These are phyloP conservation scores for Fratercula arctica DNA, from an alignment of 2,797 vertebrate species.

Conservation along the genomic window DNA sequence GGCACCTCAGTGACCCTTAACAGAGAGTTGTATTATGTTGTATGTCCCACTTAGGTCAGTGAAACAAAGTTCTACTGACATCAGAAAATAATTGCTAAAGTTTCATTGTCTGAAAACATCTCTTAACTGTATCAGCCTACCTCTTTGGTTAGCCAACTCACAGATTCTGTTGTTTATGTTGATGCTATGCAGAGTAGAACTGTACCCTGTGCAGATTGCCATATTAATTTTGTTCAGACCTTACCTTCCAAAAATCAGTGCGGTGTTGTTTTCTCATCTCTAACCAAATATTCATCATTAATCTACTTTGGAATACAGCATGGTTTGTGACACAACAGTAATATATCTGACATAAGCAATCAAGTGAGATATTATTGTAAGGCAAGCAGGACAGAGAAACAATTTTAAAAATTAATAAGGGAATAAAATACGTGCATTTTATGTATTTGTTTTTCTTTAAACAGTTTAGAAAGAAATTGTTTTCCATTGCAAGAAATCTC, in stretches of 20 bases:
- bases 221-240: constrained; percentile 58
- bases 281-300: constrained; percentile 59
- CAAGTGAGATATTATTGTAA: constrained; percentile 42
- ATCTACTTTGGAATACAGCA: constrained; percentile 30
- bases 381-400: constrained; percentile 15
- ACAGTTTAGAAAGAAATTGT: not conserved
- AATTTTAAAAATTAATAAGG: constrained; percentile 60
- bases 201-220: constrained; percentile 4
- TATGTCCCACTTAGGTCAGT: not conserved
- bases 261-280: constrained; percentile 52
- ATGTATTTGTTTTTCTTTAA: constrained; percentile 43
- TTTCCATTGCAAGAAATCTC: not conserved
- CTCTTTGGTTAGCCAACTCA: not conserved
- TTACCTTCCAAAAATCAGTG: constrained; percentile 26
- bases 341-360: constrained; percentile 63
- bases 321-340: constrained; percentile 40
- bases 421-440: constrained; percentile 49
- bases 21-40: accelerated
- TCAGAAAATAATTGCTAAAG: not conserved
- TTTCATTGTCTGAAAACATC: not conserved
- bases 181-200: not conserved
- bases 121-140: not conserved
- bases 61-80: not conserved
- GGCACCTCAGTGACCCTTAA: not conserved
- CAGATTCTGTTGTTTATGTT: not conserved